These are phyloP conservation scores for Calliphora vomitoria DNA, from an alignment of 2,888 invertebrate species.

Conservation along the genomic window DNA sequence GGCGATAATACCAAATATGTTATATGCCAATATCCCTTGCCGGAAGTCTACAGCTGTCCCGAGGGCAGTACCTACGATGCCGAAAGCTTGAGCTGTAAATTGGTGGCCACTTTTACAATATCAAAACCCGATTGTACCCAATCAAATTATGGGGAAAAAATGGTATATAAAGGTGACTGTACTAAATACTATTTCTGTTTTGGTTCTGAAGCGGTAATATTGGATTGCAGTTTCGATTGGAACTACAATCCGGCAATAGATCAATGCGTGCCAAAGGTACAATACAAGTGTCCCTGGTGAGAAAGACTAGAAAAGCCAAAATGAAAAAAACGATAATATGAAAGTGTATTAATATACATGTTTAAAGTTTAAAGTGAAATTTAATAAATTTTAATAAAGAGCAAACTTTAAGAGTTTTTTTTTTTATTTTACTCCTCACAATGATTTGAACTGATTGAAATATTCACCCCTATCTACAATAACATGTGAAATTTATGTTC, in stretches of 20 bases:
- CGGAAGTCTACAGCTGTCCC: slow-evolving; percentile 67
- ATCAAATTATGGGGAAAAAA: slow-evolving; percentile 52
- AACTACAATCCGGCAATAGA: slow-evolving; percentile 49
- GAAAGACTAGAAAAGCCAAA: background rate
- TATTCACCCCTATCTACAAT: no score
- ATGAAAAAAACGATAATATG: background rate
- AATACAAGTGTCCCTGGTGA: slow-evolving; percentile 67
- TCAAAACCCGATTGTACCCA: slow-evolving; percentile 27
- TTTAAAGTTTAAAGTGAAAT: background rate
- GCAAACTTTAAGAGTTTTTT: background rate
- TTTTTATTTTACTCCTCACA: no score
- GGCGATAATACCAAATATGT: slow-evolving; percentile 73
- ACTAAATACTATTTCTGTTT: slow-evolving; percentile 67
- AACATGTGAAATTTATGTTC: no score
- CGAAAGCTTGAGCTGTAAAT: slow-evolving; percentile 69
- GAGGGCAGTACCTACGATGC: slow-evolving; percentile 70
- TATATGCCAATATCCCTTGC: slow-evolving; percentile 72
- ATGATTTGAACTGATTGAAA: no score
- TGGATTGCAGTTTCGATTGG: slow-evolving; percentile 56
- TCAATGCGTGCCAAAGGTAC: slow-evolving; percentile 57
- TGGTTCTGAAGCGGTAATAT: slow-evolving; percentile 32
- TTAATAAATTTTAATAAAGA: background rate
- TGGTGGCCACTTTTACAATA: background rate
- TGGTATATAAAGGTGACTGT: slow-evolving; percentile 61
- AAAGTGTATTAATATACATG: background rate